Base-by-base conservation (phyloP, 2,797 vertebrate species). In the Alosa sapidissima region DNA sequence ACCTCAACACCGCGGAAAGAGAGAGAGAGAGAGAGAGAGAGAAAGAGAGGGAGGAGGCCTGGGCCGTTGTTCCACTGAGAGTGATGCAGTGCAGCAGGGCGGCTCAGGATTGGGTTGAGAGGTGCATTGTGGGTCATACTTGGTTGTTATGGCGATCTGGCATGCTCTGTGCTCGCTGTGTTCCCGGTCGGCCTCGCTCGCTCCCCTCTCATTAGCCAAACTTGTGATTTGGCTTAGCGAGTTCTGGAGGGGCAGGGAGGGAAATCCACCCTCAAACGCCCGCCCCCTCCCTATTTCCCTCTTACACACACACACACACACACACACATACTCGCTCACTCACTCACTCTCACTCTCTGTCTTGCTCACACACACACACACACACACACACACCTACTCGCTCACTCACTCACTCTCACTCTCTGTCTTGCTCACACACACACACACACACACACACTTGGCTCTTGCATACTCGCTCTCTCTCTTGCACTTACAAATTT, bases 71-170 rank as follows among this genome's bases (percentile, higher is more conserved):
- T 89, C 88, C 90, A 83, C 88, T 88, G 89, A n/a, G n/a, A n/a
- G n/a, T n/a, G n/a, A n/a, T n/a, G n/a, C 91, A 89, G 48, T 14
- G 87, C 87, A 87, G 88, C n/a, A n/a, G n/a, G 45, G 90, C 89
- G 16, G 90, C 90, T 90, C 87, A 87, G 91, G 89, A 89, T 90
- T 91, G 89, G 88, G 89, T 86, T 92, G 91, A 92, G 92, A 91
- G 91, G 91, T 94, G 94, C 93, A 95, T 95, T 95, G 92, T 96
- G 93, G 94, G 95, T 94, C 92, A 93, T 92, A 91, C 90, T 84
- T 90, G 92, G 95, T 96, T 94, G 94, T 93, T 93, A 95, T 95
- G 95, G 94, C 87, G 93, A 95, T 92, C 90, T 95, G 95, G 94
- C 94, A 93, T 93, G 88, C 91, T 86, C 86, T 87, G 83, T 51